A percentile compares a stretch with the other conserved stretches of the same genome.
These are phyloP conservation scores for Typhlichthys subterraneus DNA, from an alignment of 2,797 vertebrate species.

Conservation along the genomic window DNA sequence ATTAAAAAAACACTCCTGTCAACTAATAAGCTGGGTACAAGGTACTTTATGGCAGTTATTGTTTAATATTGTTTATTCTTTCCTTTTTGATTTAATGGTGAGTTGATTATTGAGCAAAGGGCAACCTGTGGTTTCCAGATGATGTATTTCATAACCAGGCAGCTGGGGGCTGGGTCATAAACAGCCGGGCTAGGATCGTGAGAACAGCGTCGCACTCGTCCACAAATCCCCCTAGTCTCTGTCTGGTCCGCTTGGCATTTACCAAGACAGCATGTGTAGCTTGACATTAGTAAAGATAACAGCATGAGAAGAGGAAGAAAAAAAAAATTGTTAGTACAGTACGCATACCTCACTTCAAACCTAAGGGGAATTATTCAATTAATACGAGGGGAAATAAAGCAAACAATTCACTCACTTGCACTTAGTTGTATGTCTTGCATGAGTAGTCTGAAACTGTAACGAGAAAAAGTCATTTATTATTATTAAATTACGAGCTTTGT, in stretches of 20 bases:
- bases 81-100: constrained; percentile 66
- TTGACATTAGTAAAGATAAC: constrained; percentile 95
- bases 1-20: constrained; percentile 90
- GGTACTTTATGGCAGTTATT: constrained; percentile 84
- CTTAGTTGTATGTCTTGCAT: constrained; percentile 96
- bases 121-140: constrained; percentile 79
- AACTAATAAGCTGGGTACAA: constrained; percentile 89
- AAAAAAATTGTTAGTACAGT: constrained; percentile 80
- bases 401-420: constrained; percentile 94
- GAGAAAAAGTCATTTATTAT: constrained; percentile 70
- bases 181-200: constrained; percentile 80
- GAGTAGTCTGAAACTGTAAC: constrained; percentile 95
- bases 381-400: constrained; percentile 70
- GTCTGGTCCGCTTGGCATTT: constrained; percentile 85
- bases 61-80: constrained; percentile 27
- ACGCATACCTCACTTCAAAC: constrained; percentile 95
- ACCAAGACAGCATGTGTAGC: constrained; percentile 92
- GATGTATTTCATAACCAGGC: constrained; percentile 78
- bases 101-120: constrained; percentile 68
- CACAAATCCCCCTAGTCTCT: constrained; percentile 72
- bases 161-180: constrained; percentile 85
- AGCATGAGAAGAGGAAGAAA: constrained; percentile 89
- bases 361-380: constrained; percentile 92
- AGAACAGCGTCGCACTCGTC: constrained; percentile 81
- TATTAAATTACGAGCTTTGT: constrained; percentile 82